Evolutionary conservation across 2,888 invertebrate genomes (phyloP).

Genomic region (Ennomos fuscantarius): DNA sequence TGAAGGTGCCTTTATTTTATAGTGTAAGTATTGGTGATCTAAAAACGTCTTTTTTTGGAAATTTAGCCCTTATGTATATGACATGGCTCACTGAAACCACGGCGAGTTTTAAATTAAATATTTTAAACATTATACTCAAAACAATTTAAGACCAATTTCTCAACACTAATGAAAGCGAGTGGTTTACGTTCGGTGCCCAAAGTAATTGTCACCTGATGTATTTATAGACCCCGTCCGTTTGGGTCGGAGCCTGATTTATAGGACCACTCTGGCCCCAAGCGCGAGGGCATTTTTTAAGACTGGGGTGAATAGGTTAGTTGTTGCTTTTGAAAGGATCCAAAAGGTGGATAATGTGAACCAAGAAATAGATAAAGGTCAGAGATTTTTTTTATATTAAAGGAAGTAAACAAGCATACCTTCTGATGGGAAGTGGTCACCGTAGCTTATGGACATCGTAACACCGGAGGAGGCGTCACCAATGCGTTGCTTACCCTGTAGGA

Average conservation of each 20-base stretch:
- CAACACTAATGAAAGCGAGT: slow-evolving; percentile 27
- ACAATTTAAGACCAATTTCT: slow-evolving; percentile 12
- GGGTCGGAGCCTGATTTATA: slow-evolving; percentile 52
- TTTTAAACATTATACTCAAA: not conserved
- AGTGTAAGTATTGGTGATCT: too few species aligned
- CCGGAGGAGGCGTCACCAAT: too few species aligned
- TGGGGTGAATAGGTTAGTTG: slow-evolving; percentile 25
- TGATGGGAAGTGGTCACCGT: too few species aligned
- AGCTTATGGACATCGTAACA: too few species aligned
- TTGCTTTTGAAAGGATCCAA: slow-evolving; percentile 3
- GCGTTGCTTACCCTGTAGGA: too few species aligned
- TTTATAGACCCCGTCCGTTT: slow-evolving; percentile 57
- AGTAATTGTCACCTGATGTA: slow-evolving; percentile 65
- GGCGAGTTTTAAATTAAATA: too few species aligned
- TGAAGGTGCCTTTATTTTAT: too few species aligned
- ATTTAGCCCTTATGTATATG: too few species aligned
- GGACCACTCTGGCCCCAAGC: slow-evolving; percentile 16
- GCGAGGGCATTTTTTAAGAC: slow-evolving; percentile 14
- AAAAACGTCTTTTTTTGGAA: not conserved
- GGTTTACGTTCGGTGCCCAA: slow-evolving; percentile 35
- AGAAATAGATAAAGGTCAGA: not conserved
- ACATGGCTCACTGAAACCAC: too few species aligned
- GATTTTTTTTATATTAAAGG: slow-evolving; percentile 8
- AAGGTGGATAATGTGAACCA: slow-evolving; percentile 1
- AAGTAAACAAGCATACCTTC: too few species aligned